A percentile compares a stretch with the other conserved stretches of the same genome.
Evolutionary conservation across 2,113 vertebrate species (phyloP).

Genomic region (Lipotes vexillifer): DNA sequence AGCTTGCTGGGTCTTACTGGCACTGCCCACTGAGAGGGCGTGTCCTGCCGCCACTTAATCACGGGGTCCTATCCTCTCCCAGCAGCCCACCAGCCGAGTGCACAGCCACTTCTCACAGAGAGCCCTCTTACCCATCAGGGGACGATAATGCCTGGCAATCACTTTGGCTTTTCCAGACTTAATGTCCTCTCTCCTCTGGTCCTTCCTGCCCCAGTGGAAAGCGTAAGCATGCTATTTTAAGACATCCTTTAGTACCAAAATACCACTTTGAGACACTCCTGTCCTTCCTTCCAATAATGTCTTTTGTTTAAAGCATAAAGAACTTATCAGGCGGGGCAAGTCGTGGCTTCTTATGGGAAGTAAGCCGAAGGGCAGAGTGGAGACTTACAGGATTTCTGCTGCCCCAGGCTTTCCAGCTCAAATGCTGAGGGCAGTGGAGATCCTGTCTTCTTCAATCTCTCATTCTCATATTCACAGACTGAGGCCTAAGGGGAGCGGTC

Average conservation of each 20-base stretch:
- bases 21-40: neutral
- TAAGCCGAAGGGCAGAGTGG: neutral
- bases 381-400: neutral
- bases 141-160: slow-evolving; percentile 30
- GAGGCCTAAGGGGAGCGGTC: neutral
- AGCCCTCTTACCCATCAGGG: slow-evolving; percentile 42
- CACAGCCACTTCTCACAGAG: neutral
- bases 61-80: neutral
- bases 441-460: neutral
- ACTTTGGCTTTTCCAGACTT: slow-evolving; percentile 55
- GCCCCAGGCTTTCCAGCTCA: neutral
- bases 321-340: neutral
- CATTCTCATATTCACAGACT: neutral
- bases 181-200: slow-evolving; percentile 34
- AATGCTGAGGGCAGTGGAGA: fast-evolving
- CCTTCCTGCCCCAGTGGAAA: slow-evolving; percentile 30
- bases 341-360: neutral
- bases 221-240: slow-evolving; percentile 50
- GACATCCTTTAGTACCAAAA: slow-evolving; percentile 52
- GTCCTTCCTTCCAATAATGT: slow-evolving; percentile 48
- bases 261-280: slow-evolving; percentile 4
- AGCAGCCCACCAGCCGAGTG: neutral
- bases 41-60: neutral
- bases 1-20: neutral
- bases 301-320: slow-evolving; percentile 56